A percentile compares a stretch with the other conserved stretches of the same genome.
Conservation (phyloP, 2,888 invertebrate species). For the Cacoxenus indagator region DNA sequence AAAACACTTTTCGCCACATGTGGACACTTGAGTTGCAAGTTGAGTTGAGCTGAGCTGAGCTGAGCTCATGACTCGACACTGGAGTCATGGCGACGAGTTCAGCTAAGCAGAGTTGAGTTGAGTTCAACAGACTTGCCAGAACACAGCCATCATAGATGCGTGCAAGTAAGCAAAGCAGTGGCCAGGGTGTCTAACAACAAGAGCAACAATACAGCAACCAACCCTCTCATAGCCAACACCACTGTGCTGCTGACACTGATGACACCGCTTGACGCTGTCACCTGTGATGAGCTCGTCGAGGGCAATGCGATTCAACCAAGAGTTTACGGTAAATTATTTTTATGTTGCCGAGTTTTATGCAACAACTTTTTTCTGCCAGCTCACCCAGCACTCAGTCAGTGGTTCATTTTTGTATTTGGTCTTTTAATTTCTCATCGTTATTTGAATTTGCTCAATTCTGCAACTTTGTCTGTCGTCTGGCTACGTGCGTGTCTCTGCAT, state of each 20-base stretch:
- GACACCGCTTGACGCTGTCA: slow-evolving; percentile 31
- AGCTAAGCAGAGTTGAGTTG: background rate
- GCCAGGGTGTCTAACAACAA: background rate
- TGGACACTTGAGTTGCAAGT: slow-evolving; percentile 46
- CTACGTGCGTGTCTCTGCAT: background rate
- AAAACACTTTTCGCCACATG: slow-evolving; percentile 49
- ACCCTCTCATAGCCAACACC: background rate
- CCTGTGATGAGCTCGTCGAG: slow-evolving; percentile 15
- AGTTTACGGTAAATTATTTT: slow-evolving; percentile 49
- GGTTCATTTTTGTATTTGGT: slow-evolving; percentile 4
- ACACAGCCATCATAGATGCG: too few relatives aligned
- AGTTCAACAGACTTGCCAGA: background rate
- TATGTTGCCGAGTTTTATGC: slow-evolving; percentile 28
- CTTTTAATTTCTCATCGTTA: slow-evolving; percentile 8
- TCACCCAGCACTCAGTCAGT: background rate
- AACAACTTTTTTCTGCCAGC: slow-evolving; percentile 25
- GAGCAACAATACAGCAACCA: background rate
- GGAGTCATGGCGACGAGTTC: too few relatives aligned
- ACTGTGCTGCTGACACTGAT: too few relatives aligned
- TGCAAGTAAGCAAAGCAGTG: too few relatives aligned
- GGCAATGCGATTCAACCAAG: slow-evolving; percentile 39
- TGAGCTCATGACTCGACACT: too few relatives aligned
- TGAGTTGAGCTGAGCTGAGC: slow-evolving; percentile 6
- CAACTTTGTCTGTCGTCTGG: background rate
- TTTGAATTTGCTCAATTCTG: slow-evolving; percentile 13